Conservation (phyloP, 2,113 vertebrate genomes). For the Oenanthe oenanthe region DNA sequence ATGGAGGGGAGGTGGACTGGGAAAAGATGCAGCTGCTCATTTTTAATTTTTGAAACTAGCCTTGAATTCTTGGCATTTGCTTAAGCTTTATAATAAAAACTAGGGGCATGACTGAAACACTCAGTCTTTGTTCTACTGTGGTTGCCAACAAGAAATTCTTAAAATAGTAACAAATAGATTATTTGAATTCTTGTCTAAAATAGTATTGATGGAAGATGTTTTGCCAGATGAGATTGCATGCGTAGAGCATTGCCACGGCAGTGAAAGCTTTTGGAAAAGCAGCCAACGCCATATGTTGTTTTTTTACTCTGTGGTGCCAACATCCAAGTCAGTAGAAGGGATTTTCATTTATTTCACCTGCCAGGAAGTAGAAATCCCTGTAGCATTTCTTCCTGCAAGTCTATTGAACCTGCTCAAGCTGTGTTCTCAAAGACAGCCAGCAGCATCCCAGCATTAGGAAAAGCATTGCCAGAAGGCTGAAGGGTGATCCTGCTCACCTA, state of each 20-base stretch:
- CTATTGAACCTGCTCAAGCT: neutral
- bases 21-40: constrained; percentile 49
- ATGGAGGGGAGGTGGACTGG: neutral
- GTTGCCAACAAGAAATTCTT: neutral
- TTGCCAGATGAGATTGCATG: neutral
- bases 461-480: fast-evolving
- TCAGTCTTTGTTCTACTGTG: neutral
- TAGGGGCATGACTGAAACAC: neutral
- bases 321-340: neutral
- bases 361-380: neutral
- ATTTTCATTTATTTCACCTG: neutral
- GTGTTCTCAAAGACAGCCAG: neutral
- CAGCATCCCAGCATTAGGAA: neutral
- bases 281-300: neutral
- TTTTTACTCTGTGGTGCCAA: neutral
- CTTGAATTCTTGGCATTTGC: constrained; percentile 22
- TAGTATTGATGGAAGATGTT: neutral
- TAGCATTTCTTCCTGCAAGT: neutral
- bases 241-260: neutral
- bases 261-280: neutral
- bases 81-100: constrained; percentile 10
- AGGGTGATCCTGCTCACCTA: neutral
- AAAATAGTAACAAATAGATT: constrained; percentile 15
- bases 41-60: constrained; percentile 28
- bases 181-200: constrained; percentile 20